Conservation (phyloP, 2,797 vertebrate species). For the Catostomus latipinnis region DNA sequence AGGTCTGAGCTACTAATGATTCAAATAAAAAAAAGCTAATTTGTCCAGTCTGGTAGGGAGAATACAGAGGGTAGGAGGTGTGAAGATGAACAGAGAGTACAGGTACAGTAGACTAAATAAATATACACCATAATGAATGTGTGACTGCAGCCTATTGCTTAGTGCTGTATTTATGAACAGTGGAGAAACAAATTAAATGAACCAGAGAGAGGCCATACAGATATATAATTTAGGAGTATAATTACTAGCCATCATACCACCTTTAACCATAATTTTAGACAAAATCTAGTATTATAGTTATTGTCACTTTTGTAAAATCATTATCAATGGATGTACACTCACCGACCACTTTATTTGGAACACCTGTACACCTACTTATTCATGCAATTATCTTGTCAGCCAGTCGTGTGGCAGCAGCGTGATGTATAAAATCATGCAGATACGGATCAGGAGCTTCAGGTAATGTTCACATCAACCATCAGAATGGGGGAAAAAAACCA, state of each 20-base stretch:
- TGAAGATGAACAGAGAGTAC: neutral
- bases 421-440: no score
- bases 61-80: slow-evolving; percentile 15
- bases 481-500: no score
- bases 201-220: no score
- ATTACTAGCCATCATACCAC: neutral
- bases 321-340: no score
- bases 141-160: slow-evolving; percentile 4
- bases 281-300: no score
- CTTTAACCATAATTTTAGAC: neutral
- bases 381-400: no score
- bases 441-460: no score
- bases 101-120: slow-evolving; percentile 4
- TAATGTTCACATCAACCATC: no score
- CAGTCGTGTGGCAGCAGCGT: no score
- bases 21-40: slow-evolving; percentile 58
- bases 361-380: no score
- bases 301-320: no score
- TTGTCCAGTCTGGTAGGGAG: slow-evolving; percentile 28
- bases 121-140: slow-evolving; percentile 6
- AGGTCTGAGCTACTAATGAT: slow-evolving; percentile 41
- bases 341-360: no score
- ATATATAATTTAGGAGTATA: neutral
- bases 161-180: slow-evolving; percentile 28
- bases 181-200: slow-evolving; percentile 15